Evolutionary conservation across 1,140 invertebrate species (phyloP).

Genomic region (Gerris buenoi): DNA sequence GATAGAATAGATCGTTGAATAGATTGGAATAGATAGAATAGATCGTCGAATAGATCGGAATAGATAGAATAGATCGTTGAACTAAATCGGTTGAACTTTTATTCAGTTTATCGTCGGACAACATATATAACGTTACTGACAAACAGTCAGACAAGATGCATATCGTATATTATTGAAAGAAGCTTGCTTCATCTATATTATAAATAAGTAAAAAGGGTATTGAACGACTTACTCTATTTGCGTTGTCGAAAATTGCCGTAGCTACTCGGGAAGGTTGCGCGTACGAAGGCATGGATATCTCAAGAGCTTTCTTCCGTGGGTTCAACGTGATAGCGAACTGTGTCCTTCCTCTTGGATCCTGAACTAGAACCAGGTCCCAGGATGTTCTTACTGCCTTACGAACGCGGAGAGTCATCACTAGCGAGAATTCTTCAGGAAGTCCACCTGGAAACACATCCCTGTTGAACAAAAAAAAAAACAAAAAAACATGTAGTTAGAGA

Average conservation of each 20-base stretch:
- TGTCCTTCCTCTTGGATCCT: constrained; percentile 38
- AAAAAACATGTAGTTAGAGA: too few species aligned
- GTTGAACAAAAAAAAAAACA: constrained; percentile 19
- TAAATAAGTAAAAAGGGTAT: too few species aligned
- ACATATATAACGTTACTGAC: too few species aligned
- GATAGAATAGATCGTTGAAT: too few species aligned
- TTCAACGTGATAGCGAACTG: constrained; percentile 55
- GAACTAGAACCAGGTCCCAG: constrained; percentile 55
- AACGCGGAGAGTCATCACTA: constrained; percentile 47
- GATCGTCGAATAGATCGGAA: too few species aligned
- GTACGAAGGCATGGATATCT: constrained; percentile 27
- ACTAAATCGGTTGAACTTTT: too few species aligned
- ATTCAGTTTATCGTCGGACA: too few species aligned
- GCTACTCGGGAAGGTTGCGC: neutral
- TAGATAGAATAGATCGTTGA: too few species aligned
- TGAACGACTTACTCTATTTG: neutral
- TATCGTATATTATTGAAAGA: too few species aligned
- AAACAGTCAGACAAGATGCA: too few species aligned
- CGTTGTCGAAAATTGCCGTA: neutral
- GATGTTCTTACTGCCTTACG: constrained; percentile 39
- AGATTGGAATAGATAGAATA: too few species aligned
- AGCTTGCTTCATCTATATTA: too few species aligned
- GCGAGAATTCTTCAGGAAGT: constrained; percentile 53
- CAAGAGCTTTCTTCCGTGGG: constrained; percentile 41
- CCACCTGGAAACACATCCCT: constrained; percentile 50